A percentile compares a stretch with the other conserved stretches of the same genome.
Conservation (phyloP, 2,797 vertebrate genomes). For the Chelidonichthys spinosus region DNA sequence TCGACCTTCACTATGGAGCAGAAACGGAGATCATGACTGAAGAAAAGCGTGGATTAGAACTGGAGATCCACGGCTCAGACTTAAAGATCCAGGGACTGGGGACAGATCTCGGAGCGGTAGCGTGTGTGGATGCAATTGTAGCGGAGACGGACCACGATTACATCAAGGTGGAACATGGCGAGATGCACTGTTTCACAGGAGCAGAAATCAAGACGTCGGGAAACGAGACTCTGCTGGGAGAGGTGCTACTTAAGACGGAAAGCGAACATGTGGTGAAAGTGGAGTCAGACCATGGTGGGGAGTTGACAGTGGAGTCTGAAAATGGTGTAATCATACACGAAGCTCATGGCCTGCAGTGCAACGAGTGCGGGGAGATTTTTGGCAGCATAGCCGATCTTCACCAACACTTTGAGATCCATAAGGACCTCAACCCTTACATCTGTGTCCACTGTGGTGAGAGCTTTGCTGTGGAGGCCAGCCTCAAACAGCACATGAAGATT, state of each 20-base stretch:
- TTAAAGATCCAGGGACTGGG: conserved; percentile 85
- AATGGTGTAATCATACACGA: conserved; percentile 88
- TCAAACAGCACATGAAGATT: conserved; percentile 88
- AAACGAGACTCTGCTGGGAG: conserved; percentile 81
- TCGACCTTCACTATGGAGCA: conserved; percentile 88
- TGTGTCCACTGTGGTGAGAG: conserved; percentile 88
- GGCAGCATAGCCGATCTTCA: conserved; percentile 87
- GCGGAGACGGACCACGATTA: conserved; percentile 88
- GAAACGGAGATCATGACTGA: conserved; percentile 89
- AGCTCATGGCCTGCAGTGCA: conserved; percentile 87
- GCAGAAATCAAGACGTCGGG: conserved; percentile 82
- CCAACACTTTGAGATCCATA: conserved; percentile 89
- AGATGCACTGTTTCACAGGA: conserved; percentile 85
- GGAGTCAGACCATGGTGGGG: conserved; percentile 85
- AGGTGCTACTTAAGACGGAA: conserved; percentile 85
- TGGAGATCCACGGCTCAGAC: conserved; percentile 85
- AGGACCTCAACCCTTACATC: conserved; percentile 87
- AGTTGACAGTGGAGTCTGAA: conserved; percentile 87
- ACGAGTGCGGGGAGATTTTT: conserved; percentile 87
- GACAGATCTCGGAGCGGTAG: conserved; percentile 80
- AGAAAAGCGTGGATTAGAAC: conserved; percentile 85
- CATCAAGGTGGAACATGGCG: conserved; percentile 83
- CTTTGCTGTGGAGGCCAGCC: conserved; percentile 87
- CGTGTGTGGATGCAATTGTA: conserved; percentile 85
- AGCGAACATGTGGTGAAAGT: conserved; percentile 85